Evolutionary conservation across 2,113 vertebrate species (phyloP), one percentile per base, ranked within the genome.

Genomic region (Dasyprocta punctata): DNA sequence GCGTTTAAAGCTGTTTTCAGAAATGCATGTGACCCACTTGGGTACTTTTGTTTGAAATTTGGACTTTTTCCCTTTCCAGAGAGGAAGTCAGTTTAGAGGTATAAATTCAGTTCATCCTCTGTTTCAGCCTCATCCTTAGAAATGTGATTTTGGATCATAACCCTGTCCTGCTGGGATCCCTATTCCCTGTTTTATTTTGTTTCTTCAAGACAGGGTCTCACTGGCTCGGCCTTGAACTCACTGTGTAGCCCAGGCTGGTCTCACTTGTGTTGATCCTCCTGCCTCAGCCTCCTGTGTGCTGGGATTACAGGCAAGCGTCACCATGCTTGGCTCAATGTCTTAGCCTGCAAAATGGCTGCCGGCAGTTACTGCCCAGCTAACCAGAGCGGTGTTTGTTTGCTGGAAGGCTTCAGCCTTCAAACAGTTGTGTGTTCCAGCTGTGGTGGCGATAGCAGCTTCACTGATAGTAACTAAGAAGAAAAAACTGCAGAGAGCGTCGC

Each of bases 1-100:
- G 83, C 24, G 36, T 71, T 65, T 81, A 30, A n/a, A 71, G 26
- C 93, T 96, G 8, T 92, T 94, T 90, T 96, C 77, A 94, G 93
- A 97, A 73, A 56, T 86, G 47, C 33, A 24, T 94, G 77, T 95
- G 41, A 73, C 83, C 44, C 38, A 30, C 63, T 52, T 81, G 78
- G 69, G 71, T 61, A 54, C 41, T 89, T 96, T 82, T 52, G 86
- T 96, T 33, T n/a, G n/a, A n/a, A n/a, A n/a, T n/a, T n/a, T n/a
- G n/a, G n/a, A n/a, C n/a, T n/a, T n/a, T n/a, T n/a, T n/a, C n/a
- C 44, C 33, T 52, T 1, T 87, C 20, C 33, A n/a, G 73, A 78
- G 85, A 92, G 44, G 49, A 86, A 71, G 49, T 90, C 26, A 12
- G 38, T 89, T 73, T 77, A 73, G 52, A 90, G 41, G 91, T 83